phyloP scores from a whole-genome alignment of 2,113 vertebrate species.

The Tragelaphus imberbis region DNA sequence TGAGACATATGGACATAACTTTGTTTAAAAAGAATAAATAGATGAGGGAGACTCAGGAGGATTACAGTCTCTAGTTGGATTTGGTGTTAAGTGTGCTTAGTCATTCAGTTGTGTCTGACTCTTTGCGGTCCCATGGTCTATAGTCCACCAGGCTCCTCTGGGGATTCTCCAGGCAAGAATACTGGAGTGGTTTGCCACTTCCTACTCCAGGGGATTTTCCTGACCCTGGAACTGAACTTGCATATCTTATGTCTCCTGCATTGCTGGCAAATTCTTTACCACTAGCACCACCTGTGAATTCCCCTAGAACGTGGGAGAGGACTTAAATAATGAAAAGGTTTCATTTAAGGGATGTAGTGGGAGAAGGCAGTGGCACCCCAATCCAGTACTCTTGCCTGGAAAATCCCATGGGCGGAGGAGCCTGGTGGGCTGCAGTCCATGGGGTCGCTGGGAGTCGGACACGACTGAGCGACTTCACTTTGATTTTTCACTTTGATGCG shows the following conservation, averaged over 20 bases:
- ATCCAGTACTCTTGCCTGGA: no score
- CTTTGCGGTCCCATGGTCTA: neutral
- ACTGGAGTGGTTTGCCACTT: neutral
- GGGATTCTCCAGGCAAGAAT: neutral
- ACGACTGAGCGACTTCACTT: no score
- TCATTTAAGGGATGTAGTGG: neutral
- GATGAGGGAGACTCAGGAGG: neutral
- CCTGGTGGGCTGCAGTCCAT: no score
- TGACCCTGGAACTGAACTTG: neutral
- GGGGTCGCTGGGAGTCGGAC: no score
- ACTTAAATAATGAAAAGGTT: neutral
- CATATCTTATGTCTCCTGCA: neutral
- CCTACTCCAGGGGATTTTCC: neutral
- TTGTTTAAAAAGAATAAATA: neutral
- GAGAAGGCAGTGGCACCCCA: no score
- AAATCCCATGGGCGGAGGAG: no score
- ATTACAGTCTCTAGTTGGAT: neutral
- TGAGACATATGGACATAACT: neutral
- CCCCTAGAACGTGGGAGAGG: neutral
- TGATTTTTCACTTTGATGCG: no score
- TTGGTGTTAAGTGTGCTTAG: neutral
- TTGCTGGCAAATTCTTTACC: neutral
- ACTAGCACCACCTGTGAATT: neutral
- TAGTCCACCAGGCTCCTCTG: neutral
- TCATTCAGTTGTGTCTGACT: fast-evolving